Evolutionary conservation across 2,888 invertebrate species (phyloP).

Genomic region (Erebia epiphron): DNA sequence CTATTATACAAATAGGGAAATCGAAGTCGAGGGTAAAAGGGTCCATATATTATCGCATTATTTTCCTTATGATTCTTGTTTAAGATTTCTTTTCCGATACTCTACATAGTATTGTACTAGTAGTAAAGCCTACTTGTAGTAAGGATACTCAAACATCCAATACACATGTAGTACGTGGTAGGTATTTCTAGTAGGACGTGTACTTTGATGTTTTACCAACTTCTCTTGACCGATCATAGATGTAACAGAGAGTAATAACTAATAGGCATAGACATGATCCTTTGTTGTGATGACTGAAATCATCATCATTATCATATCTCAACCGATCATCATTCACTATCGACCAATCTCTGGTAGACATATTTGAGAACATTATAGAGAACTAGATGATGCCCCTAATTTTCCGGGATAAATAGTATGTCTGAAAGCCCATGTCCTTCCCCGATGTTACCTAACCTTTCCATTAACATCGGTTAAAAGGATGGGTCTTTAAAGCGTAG

Average conservation of each 20-base stretch:
- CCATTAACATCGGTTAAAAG: too few relatives aligned
- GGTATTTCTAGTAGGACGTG: not conserved
- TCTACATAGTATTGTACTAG: not conserved
- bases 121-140: not conserved
- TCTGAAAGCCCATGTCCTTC: too few relatives aligned
- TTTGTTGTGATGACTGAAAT: not conserved
- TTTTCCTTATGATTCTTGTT: not conserved
- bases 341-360: too few relatives aligned
- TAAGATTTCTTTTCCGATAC: not conserved
- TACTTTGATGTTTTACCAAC: too few relatives aligned
- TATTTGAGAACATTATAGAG: too few relatives aligned
- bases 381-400: too few relatives aligned
- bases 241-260: not conserved
- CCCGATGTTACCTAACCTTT: too few relatives aligned
- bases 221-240: too few relatives aligned
- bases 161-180: not conserved
- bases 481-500: too few relatives aligned
- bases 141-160: not conserved
- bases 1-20: not conserved
- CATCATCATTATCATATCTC: too few relatives aligned
- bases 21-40: conserved; percentile 1
- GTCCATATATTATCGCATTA: not conserved
- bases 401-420: too few relatives aligned
- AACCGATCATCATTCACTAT: too few relatives aligned
- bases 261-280: not conserved